A percentile compares a stretch with the other conserved stretches of the same genome.
Conservation (phyloP, 2,797 vertebrate genomes). For the Dipus sagitta region DNA sequence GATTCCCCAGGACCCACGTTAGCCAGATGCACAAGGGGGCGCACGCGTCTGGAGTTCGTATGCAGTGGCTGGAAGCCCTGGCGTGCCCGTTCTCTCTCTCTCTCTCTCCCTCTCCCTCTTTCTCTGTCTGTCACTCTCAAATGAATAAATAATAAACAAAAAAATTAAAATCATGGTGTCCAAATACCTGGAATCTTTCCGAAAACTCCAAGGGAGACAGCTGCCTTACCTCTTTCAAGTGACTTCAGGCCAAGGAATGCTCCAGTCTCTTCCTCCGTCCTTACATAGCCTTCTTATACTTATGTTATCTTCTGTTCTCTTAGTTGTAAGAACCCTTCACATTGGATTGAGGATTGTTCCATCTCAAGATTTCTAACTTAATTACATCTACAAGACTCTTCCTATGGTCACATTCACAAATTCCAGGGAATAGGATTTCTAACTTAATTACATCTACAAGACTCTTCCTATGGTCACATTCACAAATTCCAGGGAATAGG, state of each 20-base stretch:
- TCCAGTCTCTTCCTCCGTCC: neutral
- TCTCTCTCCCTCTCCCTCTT: no score
- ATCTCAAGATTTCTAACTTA: conserved; percentile 16
- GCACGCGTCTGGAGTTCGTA: no score
- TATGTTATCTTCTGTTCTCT: neutral
- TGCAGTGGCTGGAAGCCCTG: no score
- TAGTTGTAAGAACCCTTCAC: neutral
- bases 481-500: neutral
- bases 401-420: neutral
- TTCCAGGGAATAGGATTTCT: neutral
- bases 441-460: conserved; percentile 37
- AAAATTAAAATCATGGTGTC: no score
- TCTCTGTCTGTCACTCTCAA: no score
- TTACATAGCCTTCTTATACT: neutral
- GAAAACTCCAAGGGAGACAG: neutral
- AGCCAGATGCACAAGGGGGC: no score
- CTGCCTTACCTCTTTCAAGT: neutral
- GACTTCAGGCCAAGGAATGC: neutral
- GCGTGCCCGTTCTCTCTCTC: no score
- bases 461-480: neutral
- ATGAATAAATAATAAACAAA: no score
- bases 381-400: conserved; percentile 30
- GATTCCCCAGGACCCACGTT: no score
- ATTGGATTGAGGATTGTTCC: neutral
- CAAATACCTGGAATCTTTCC: neutral